phyloP scores from a whole-genome alignment of 2,113 vertebrate genomes.

The Phycodurus eques region DNA sequence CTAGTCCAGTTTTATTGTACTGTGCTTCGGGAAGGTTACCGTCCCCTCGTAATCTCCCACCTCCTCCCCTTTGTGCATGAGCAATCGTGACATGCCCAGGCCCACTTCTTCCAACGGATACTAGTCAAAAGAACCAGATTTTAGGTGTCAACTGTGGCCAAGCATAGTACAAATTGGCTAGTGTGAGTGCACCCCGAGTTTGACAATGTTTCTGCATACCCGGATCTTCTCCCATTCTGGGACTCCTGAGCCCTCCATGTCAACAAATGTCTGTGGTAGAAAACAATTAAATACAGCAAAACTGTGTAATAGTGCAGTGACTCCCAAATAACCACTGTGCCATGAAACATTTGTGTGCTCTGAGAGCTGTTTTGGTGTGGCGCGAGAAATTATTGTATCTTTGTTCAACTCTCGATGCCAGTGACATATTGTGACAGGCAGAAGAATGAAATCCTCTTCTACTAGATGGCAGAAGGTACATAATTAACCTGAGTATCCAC shows the following conservation, averaged over 20 bases:
- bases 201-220: constrained; percentile 48
- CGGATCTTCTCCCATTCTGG: constrained; percentile 74
- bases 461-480: no score
- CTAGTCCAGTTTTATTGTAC: not conserved
- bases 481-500: no score
- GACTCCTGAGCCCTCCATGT: constrained; percentile 93
- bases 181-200: not conserved
- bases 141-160: not conserved
- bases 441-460: no score
- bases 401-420: no score
- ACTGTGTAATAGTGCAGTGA: not conserved
- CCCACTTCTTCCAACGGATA: not conserved
- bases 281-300: not conserved
- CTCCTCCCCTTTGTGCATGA: not conserved
- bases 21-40: not conserved
- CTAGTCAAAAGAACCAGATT: not conserved
- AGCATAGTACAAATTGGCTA: not conserved
- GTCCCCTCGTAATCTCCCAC: no score
- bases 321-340: no score
- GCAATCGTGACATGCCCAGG: not conserved
- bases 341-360: no score
- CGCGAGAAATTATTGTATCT: no score
- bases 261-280: constrained; percentile 81
- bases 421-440: no score
- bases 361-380: no score